Evolutionary conservation across 1,140 invertebrate genomes (phyloP).

Genomic region (Eciton burchellii): DNA sequence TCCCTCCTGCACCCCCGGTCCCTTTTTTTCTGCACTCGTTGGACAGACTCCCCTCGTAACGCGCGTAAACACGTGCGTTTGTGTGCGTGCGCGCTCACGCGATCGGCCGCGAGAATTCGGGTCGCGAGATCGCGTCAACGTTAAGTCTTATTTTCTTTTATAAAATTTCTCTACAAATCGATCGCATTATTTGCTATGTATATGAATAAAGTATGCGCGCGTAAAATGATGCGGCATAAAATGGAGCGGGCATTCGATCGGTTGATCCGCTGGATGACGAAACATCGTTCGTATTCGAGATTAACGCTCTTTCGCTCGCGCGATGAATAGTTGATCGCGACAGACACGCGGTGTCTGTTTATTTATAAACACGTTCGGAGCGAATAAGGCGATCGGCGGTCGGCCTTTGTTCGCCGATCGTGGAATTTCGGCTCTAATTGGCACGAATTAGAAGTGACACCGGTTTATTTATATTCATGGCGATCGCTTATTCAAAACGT

Average conservation of each 20-base stretch:
- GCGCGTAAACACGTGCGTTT: neutral
- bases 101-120: no score
- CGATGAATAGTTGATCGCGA: slow-evolving; percentile 8
- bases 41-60: slow-evolving; percentile 31
- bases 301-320: slow-evolving; percentile 66
- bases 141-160: no score
- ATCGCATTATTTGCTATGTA: neutral
- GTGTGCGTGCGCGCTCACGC: neutral
- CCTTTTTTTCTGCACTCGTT: slow-evolving; percentile 18
- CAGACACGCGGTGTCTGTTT: neutral
- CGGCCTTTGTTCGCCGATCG: neutral
- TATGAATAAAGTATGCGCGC: neutral
- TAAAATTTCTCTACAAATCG: no score
- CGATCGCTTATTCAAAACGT: slow-evolving; percentile 9
- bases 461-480: slow-evolving; percentile 22
- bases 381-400: neutral
- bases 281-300: slow-evolving; percentile 41
- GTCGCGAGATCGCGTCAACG: no score
- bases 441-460: neutral
- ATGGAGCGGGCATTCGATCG: slow-evolving; percentile 67
- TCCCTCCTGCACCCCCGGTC: slow-evolving; percentile 33
- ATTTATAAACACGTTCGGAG: slow-evolving; percentile 13
- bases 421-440: slow-evolving; percentile 28
- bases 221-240: neutral
- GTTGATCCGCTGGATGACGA: slow-evolving; percentile 74